Evolutionary conservation across 2,113 vertebrate species (phyloP).

Genomic region (Nasalis larvatus): DNA sequence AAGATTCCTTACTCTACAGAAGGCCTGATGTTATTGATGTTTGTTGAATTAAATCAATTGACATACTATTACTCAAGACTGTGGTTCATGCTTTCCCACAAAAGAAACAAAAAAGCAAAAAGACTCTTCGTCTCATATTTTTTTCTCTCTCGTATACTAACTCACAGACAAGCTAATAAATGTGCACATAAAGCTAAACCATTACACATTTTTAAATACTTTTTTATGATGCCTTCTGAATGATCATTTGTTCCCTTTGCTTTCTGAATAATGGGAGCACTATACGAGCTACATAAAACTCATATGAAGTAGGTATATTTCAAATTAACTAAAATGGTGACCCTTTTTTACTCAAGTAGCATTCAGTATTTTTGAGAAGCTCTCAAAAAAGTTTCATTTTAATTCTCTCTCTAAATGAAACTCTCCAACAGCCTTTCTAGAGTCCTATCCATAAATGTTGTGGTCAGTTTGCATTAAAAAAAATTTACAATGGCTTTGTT

Average conservation of each 20-base stretch:
- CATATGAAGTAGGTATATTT: slow-evolving; percentile 36
- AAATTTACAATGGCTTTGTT: slow-evolving; percentile 13
- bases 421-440: background rate
- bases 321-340: slow-evolving; percentile 20
- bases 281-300: slow-evolving; percentile 54
- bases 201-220: slow-evolving; percentile 39
- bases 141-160: background rate
- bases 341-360: background rate
- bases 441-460: background rate
- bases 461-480: background rate
- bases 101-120: background rate
- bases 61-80: background rate
- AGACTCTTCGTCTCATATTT: background rate
- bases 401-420: background rate
- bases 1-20: background rate
- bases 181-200: slow-evolving; percentile 19
- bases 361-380: background rate
- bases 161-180: slow-evolving; percentile 27
- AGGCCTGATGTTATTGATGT: background rate
- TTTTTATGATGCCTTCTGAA: slow-evolving; percentile 40
- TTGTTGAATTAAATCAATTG: background rate
- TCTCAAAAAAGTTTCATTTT: slow-evolving; percentile 10
- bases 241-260: slow-evolving; percentile 17
- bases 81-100: background rate
- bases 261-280: slow-evolving; percentile 38